Evolutionary conservation across 1,140 invertebrate genomes (phyloP).

Genomic region (Scylla paramamosain): DNA sequence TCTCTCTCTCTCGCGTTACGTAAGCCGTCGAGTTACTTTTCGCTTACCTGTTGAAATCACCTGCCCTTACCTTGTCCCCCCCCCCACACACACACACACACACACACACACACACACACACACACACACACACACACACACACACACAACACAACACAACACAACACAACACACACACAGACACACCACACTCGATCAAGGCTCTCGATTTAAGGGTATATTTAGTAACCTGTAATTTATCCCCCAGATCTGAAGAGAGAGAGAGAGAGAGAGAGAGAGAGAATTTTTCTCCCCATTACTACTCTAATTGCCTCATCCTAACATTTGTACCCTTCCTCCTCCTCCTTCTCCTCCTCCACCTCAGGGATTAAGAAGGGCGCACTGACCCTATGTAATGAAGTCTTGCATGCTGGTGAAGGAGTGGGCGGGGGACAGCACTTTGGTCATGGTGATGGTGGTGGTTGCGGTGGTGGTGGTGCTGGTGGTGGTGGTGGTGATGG

Average conservation of each 20-base stretch:
- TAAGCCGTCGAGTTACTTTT: neutral
- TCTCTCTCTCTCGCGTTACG: neutral
- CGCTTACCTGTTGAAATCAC: neutral
- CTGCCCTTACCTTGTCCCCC: neutral
- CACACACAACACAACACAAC: too few relatives aligned
- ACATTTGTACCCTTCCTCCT: neutral
- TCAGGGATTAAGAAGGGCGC: neutral
- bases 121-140: neutral
- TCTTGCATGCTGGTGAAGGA: neutral
- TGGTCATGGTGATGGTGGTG: too few relatives aligned
- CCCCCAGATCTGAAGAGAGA: neutral
- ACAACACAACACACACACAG: conserved; percentile 43
- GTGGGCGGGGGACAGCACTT: too few relatives aligned
- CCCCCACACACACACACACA: conserved; percentile 6
- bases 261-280: neutral
- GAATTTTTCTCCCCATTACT: neutral
- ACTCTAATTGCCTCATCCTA: conserved; percentile 8
- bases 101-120: neutral
- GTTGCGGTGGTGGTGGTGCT: too few relatives aligned
- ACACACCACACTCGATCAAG: neutral
- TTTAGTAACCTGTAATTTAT: neutral
- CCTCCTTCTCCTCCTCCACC: neutral
- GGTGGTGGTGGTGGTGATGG: neutral
- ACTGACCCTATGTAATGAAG: neutral
- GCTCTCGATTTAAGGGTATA: neutral